Evolutionary conservation across 2,113 vertebrate species (phyloP), one percentile per base, ranked within the genome.

Genomic region (Istiophorus platypterus): DNA sequence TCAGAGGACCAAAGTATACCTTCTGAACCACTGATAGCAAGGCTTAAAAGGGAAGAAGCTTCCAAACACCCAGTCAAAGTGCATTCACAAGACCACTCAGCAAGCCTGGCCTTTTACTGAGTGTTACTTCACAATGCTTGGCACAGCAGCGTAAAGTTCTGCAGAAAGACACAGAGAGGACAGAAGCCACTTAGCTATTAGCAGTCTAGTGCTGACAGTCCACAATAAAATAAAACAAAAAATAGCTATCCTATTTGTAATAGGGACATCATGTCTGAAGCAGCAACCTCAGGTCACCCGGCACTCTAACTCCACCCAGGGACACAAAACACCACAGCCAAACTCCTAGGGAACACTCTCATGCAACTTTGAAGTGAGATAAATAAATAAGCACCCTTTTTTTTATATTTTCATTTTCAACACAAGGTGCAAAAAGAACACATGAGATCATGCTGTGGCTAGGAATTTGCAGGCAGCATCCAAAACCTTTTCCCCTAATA

Each of bases 331-430:
- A 78, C 70, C 66, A 69, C 58, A 58, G 41, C 52, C 81, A 76
- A 42, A 82, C 52, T 85, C 81, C 58, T 71, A 47, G 52, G 58
- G 52, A 78, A 64, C 52, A 18, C 15, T 42, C 84, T 89, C 87
- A 90, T 93, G 84, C 88, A 92, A 85, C 66, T 89, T 92, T 92
- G 71, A 89, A 78, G 85, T 47, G 26, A 59, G 52, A 89, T 93
- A 87, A 92, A 93, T 93, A 92, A 94, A 61, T 92, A 84, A 93
- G 82, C 24, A 85, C 24, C 24, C 12, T 22, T 6, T 73, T 85
- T 68, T 72, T 82, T 84, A 54, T 81, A 37, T 61, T 86, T 86
- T 81, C 52, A 67, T 80, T 86, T 82, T 80, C 73, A 13, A 82
- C 73, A 77, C 24, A 80, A 86, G 74, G 82, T 89, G 82, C 77